A percentile compares a stretch with the other conserved stretches of the same genome.
Conservation (phyloP, 2,113 vertebrate species). For the Burhinus bistriatus region DNA sequence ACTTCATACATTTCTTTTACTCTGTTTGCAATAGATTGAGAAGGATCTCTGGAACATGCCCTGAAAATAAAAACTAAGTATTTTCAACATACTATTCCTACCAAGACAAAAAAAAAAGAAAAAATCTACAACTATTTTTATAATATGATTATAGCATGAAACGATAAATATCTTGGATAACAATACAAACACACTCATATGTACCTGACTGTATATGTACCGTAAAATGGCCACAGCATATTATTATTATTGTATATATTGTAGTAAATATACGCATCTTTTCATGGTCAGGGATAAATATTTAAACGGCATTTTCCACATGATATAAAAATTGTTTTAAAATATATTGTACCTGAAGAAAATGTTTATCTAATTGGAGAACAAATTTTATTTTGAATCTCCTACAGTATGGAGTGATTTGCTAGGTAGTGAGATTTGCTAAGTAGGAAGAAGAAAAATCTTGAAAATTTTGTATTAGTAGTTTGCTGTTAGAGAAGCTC, state of each 20-base stretch:
- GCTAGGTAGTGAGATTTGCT: background rate
- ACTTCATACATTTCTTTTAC: slow-evolving; percentile 87
- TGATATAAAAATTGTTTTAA: background rate
- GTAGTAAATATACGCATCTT: background rate
- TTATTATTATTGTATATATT: fast-evolving
- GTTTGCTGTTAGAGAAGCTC: background rate
- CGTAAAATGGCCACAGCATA: background rate
- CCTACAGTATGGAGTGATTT: background rate
- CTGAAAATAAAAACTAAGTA: slow-evolving; percentile 64
- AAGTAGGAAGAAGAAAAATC: background rate
- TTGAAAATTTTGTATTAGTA: background rate
- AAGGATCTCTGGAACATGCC: slow-evolving; percentile 87
- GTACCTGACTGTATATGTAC: background rate
- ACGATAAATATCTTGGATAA: background rate
- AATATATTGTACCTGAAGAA: background rate
- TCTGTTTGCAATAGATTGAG: slow-evolving; percentile 80
- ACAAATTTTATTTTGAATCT: background rate
- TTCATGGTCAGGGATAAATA: background rate
- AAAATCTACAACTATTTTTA: background rate
- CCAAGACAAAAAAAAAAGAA: background rate
- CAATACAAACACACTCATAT: background rate
- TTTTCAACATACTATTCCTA: background rate
- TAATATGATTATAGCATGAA: background rate
- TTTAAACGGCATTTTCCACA: background rate
- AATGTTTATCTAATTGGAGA: background rate